Evolutionary conservation across 1,140 invertebrate species (phyloP).

Genomic region (Yoshiicerus persimilis): DNA sequence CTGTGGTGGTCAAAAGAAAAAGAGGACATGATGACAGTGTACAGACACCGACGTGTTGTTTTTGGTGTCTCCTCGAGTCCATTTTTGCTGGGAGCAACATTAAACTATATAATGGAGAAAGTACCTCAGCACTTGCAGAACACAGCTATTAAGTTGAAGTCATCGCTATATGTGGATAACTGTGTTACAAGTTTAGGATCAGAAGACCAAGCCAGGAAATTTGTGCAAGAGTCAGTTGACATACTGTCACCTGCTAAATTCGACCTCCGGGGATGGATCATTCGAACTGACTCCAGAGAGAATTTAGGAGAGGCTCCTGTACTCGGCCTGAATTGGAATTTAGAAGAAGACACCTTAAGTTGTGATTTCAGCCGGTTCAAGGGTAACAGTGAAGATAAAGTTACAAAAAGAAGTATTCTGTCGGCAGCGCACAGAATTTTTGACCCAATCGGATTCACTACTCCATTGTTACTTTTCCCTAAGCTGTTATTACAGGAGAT

Average conservation of each 20-base stretch:
- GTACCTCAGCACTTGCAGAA: neutral
- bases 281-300: neutral
- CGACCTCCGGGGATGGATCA: neutral
- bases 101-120: neutral
- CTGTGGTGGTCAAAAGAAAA: conserved; percentile 50
- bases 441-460: neutral
- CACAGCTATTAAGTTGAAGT: conserved; percentile 34
- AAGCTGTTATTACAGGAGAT: neutral
- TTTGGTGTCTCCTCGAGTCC: conserved; percentile 37
- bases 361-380: neutral
- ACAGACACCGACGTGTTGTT: conserved; percentile 22
- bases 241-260: conserved; percentile 40
- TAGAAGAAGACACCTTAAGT: neutral
- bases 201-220: conserved; percentile 37
- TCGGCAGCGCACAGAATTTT: neutral
- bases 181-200: conserved; percentile 47
- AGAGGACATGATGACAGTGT: neutral
- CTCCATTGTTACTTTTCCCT: neutral
- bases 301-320: conserved; percentile 48
- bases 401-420: conserved; percentile 4
- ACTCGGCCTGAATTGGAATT: neutral
- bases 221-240: conserved; percentile 37
- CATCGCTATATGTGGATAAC: conserved; percentile 50
- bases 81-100: neutral
- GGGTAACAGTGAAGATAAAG: neutral